phyloP scores from a whole-genome alignment of 2,113 vertebrate species.

The Oenanthe melanoleuca region DNA sequence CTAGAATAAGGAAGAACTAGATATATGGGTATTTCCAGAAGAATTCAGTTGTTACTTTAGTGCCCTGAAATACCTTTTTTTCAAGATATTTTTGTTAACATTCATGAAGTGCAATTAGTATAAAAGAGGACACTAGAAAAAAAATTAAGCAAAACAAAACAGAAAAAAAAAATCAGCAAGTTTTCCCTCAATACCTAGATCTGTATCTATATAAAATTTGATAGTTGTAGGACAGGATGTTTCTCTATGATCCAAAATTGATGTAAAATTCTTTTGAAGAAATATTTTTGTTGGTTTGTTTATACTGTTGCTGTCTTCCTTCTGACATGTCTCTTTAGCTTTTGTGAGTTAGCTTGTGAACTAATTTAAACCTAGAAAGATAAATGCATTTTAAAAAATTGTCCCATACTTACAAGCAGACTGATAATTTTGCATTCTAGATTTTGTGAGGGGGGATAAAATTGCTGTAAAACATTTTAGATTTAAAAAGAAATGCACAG shows the following conservation, averaged over 20 bases:
- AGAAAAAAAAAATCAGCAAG: neutral
- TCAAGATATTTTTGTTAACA: neutral
- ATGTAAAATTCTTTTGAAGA: slow-evolving; percentile 65
- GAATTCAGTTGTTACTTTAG: neutral
- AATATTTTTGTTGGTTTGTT: slow-evolving; percentile 47
- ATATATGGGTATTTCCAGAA: neutral
- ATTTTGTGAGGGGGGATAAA: slow-evolving; percentile 29
- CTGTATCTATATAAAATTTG: neutral
- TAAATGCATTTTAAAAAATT: slow-evolving; percentile 56
- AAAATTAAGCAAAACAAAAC: neutral
- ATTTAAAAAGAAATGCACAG: slow-evolving; percentile 39
- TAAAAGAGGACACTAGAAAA: neutral
- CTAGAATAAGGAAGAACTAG: neutral
- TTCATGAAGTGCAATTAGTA: neutral
- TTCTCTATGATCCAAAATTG: slow-evolving; percentile 45
- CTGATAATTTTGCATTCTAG: slow-evolving; percentile 14
- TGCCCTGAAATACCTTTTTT: neutral
- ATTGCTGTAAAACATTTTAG: slow-evolving; percentile 25
- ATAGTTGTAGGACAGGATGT: slow-evolving; percentile 23
- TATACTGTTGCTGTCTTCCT: slow-evolving; percentile 25
- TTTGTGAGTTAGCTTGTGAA: slow-evolving; percentile 33
- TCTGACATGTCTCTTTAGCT: slow-evolving; percentile 33
- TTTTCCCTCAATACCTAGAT: neutral
- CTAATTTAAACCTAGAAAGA: slow-evolving; percentile 54
- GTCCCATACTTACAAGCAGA: slow-evolving; percentile 32